Evolutionary conservation across 2,888 invertebrate species (phyloP).

Genomic region (Nemotelus nigrinus): DNA sequence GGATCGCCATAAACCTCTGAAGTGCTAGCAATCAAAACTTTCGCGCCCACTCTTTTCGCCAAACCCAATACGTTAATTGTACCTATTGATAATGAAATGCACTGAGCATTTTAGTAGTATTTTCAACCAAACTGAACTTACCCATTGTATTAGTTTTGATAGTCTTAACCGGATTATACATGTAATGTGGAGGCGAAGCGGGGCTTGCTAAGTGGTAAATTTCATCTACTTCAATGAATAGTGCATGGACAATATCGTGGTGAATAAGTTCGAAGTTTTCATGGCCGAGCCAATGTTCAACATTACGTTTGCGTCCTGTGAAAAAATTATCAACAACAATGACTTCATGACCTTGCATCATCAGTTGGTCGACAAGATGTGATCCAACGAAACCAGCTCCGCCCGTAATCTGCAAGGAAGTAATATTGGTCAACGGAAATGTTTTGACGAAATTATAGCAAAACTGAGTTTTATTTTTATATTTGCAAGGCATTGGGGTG

Average conservation of each 20-base stretch:
- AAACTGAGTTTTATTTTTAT: not conserved
- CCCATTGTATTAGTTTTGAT: slow-evolving; percentile 98
- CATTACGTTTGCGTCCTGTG: slow-evolving; percentile 95
- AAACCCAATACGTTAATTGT: slow-evolving; percentile 93
- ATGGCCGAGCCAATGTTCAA: slow-evolving; percentile 99
- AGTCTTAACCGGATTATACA: slow-evolving; percentile 99
- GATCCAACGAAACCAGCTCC: slow-evolving; percentile 99
- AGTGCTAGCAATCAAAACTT: slow-evolving; percentile 95
- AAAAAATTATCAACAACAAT: slow-evolving; percentile 98
- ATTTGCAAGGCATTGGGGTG: too few relatives aligned
- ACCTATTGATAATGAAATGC: slow-evolving; percentile 58
- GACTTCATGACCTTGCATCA: slow-evolving; percentile 95
- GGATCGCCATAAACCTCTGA: slow-evolving; percentile 99
- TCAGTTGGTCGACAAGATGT: slow-evolving; percentile 93
- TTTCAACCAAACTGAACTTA: slow-evolving; percentile 13
- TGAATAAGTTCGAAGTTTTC: slow-evolving; percentile 98
- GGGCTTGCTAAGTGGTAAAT: slow-evolving; percentile 99
- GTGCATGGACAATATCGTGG: slow-evolving; percentile 97
- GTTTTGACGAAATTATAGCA: not conserved
- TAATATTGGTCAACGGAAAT: slow-evolving; percentile 24
- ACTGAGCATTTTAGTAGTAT: not conserved
- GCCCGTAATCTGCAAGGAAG: slow-evolving; percentile 79
- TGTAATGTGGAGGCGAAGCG: slow-evolving; percentile 98
- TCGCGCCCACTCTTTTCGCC: slow-evolving; percentile 91
- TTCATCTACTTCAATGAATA: slow-evolving; percentile 97